Base-by-base conservation (phyloP, 2,888 invertebrate genomes). In the Oscheius onirici region DNA sequence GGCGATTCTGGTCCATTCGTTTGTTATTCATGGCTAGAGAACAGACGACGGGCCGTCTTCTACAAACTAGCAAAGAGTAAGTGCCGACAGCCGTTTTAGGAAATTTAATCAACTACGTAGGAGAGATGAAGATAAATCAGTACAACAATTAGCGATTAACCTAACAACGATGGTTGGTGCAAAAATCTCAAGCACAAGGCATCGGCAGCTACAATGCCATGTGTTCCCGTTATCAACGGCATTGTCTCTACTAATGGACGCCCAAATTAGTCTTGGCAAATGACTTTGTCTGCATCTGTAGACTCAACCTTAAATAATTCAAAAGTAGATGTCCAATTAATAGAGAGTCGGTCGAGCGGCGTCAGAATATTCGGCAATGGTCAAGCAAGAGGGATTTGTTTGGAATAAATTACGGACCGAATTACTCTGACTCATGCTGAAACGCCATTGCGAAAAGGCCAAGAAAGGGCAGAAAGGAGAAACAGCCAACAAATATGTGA, bases 1-100 rank as follows among this genome's bases (percentile, higher is more conserved):
- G 49, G 63, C 63, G 49, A 63, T 63, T 63, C 63, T 26, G 46
- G 63, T 46, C 49, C 46, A 49, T 63, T 63, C 63, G 63, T 63
- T 49, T 63, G 63, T 63, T 63, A 63, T 63, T 63, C 63, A 63
- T 63, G 28, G 63, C 63, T 63, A 26, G 63, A 26, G 63, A 63
- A 63, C 63, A 46, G 46, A 49, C 63, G 46, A 63, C 17, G 8
- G n/a, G 58, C 34, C 13, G 40, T 26, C 60, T 60, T 60, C 43
- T 60, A 24, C 60, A 60, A 43, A 20, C 60, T 13, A 20, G 17
- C 40, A 49, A 34, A 34, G 34, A 34, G 34, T 34, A 34, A 34
- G 34, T 34, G 34, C 34, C 34, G 34, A 34, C 34, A 34, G 34
- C 34, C 34, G 8, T 34, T 34, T 34, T 8, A 34, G 34, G 34